These are phyloP conservation scores for Leptobrachium leishanense DNA, from an alignment of 2,113 vertebrate species.

Conservation along the genomic window DNA sequence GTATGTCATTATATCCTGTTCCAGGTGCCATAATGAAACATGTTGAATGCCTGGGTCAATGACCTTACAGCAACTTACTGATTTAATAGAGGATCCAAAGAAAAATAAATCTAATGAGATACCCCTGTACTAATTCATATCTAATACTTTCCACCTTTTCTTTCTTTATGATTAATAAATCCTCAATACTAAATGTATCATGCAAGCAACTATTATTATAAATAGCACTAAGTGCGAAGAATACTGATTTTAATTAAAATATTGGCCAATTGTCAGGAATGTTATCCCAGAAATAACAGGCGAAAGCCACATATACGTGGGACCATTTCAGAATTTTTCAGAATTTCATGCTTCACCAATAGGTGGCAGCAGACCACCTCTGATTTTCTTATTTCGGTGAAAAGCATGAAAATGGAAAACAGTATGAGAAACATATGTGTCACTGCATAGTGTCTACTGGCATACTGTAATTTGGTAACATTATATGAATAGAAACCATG, in stretches of 20 bases:
- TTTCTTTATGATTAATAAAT: no score
- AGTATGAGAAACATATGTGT: neutral
- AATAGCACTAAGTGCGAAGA: neutral
- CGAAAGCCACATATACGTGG: neutral
- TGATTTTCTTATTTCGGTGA: neutral
- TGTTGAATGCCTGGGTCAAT: no score
- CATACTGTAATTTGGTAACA: neutral
- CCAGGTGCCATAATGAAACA: no score
- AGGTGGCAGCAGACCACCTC: constrained; percentile 33
- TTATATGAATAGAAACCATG: neutral
- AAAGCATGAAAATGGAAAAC: neutral
- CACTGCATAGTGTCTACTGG: neutral
- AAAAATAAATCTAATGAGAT: no score
- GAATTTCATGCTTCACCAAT: neutral
- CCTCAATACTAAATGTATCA: no score
- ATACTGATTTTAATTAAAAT: neutral
- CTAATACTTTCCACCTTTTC: no score
- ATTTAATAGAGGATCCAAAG: no score
- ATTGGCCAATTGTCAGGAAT: neutral
- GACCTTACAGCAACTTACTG: no score
- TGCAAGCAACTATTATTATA: neutral
- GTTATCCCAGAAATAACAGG: no score
- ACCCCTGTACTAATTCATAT: no score
- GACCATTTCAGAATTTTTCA: neutral
- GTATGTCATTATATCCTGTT: no score